A percentile compares a stretch with the other conserved stretches of the same genome.
Evolutionary conservation across 2,797 vertebrate species (phyloP).

Genomic region (Astyanax mexicanus): DNA sequence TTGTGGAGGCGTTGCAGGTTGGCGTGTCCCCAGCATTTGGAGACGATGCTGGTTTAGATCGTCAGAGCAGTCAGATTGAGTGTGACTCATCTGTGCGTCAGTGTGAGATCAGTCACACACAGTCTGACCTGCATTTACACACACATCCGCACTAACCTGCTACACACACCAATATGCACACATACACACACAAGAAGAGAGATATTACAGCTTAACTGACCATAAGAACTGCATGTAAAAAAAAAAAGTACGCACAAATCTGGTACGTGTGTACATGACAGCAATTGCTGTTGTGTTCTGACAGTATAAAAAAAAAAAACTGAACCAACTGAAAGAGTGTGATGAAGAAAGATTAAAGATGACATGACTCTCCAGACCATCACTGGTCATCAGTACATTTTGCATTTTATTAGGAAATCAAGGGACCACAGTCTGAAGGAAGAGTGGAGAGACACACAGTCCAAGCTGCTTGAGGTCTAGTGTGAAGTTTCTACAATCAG

Average conservation of each 20-base stretch:
- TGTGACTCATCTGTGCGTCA: constrained; percentile 23
- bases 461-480: no score
- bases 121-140: background rate
- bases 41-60: background rate
- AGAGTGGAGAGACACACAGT: no score
- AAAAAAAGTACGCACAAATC: no score
- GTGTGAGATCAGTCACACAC: background rate
- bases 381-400: no score
- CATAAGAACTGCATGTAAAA: background rate
- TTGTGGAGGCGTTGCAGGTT: constrained; percentile 30
- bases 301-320: no score
- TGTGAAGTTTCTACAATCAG: no score
- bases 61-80: background rate
- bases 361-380: no score
- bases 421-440: no score
- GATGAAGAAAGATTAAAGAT: no score
- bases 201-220: background rate
- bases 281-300: background rate
- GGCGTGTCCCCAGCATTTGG: background rate
- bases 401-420: no score
- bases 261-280: background rate
- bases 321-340: no score
- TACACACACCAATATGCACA: no score
- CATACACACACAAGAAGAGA: background rate
- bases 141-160: background rate